phyloP scores from a whole-genome alignment of 1,140 invertebrate species.

The Calycopis cecrops region DNA sequence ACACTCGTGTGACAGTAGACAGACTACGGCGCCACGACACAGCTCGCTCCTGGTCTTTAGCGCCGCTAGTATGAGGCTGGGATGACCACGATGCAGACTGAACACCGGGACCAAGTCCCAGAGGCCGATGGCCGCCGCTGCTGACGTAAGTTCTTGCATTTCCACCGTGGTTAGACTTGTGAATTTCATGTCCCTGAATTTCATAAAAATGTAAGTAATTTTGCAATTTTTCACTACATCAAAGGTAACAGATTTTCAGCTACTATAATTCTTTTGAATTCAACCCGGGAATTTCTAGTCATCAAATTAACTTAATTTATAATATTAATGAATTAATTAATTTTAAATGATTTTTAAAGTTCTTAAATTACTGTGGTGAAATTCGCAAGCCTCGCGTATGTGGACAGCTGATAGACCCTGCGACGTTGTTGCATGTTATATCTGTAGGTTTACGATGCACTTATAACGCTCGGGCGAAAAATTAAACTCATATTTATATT shows the following conservation, averaged over 20 bases:
- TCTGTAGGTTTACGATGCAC: too few species aligned
- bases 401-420: too few species aligned
- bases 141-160: slow-evolving; percentile 44
- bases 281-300: too few species aligned
- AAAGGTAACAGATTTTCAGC: background rate
- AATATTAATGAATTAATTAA: too few species aligned
- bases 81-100: slow-evolving; percentile 48
- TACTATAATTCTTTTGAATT: too few species aligned
- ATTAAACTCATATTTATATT: too few species aligned
- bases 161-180: slow-evolving; percentile 37
- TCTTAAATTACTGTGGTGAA: too few species aligned
- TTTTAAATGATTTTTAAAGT: too few species aligned
- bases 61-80: slow-evolving; percentile 40
- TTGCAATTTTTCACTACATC: background rate
- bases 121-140: slow-evolving; percentile 47
- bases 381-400: too few species aligned
- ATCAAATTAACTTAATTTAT: too few species aligned
- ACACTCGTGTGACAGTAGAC: slow-evolving; percentile 39
- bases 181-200: slow-evolving; percentile 44
- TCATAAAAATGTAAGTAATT: slow-evolving; percentile 22
- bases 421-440: too few species aligned
- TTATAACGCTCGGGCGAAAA: too few species aligned
- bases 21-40: slow-evolving; percentile 50
- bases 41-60: slow-evolving; percentile 41
- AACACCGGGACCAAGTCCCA: slow-evolving; percentile 58